Conservation (phyloP, 2,888 invertebrate species). For the Portevinia maculata region DNA sequence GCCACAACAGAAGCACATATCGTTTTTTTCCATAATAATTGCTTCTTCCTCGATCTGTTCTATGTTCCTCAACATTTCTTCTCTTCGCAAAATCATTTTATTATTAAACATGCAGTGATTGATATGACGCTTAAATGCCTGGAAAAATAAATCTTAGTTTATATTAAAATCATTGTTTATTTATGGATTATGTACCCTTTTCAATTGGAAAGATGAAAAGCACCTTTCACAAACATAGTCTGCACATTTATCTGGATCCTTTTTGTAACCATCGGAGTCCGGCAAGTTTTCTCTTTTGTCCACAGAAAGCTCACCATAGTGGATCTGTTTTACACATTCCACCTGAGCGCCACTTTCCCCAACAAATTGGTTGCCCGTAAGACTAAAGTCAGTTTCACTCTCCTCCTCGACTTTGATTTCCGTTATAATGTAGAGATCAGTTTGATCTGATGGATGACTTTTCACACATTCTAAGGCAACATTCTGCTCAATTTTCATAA, state of each 20-base stretch:
- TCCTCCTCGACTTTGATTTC: constrained; percentile 52
- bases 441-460: constrained; percentile 1
- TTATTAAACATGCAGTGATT: constrained; percentile 80
- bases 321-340: constrained; percentile 51
- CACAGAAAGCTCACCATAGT: constrained; percentile 27
- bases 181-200: constrained; percentile 75
- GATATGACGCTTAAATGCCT: constrained; percentile 80
- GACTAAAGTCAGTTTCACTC: constrained; percentile 40
- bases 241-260: constrained; percentile 81
- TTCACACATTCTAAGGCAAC: constrained; percentile 8
- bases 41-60: constrained; percentile 81
- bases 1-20: constrained; percentile 82
- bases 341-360: constrained; percentile 6
- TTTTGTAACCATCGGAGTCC: constrained; percentile 58
- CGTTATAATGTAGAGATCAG: constrained; percentile 58
- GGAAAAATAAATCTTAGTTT: constrained; percentile 1
- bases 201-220: constrained; percentile 79
- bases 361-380: constrained; percentile 17
- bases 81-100: constrained; percentile 79
- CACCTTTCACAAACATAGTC: constrained; percentile 82
- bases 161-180: no score
- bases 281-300: constrained; percentile 2
- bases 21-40: constrained; percentile 80
- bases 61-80: constrained; percentile 80
- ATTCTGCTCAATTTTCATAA: neutral